Evolutionary conservation across 64 coral and sea anemone genomes (phyloP).

Genomic region (Pachyseris speciosa): DNA sequence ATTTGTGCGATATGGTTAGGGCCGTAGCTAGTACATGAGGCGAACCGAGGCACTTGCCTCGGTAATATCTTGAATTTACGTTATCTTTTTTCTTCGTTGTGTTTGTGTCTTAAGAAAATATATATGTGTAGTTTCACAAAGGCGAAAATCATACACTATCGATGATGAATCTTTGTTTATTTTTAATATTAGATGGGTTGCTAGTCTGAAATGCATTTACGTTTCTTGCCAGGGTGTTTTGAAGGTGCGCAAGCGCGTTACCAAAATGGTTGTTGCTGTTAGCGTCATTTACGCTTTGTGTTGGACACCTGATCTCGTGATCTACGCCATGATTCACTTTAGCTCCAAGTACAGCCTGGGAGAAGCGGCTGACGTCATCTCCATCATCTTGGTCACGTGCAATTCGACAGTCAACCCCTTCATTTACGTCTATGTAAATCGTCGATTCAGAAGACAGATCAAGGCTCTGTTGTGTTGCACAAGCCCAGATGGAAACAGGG

Average conservation of each 20-base stretch:
- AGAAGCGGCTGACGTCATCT: neutral
- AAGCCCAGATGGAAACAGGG: no score
- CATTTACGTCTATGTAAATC: constrained; percentile 10
- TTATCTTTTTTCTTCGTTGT: no score
- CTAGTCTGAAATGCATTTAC: no score
- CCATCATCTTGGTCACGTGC: constrained; percentile 22
- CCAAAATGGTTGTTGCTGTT: constrained; percentile 42
- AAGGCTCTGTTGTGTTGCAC: constrained; percentile 4
- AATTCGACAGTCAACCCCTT: constrained; percentile 28
- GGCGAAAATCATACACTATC: no score
- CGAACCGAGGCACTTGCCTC: no score
- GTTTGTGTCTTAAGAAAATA: no score
- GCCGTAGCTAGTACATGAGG: no score
- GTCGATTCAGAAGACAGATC: neutral
- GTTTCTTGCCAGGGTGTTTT: neutral
- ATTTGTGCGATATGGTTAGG: no score
- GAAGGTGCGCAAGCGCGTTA: constrained; percentile 30
- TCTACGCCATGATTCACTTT: constrained; percentile 34
- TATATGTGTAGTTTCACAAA: no score
- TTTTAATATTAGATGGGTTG: no score
- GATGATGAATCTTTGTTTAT: no score
- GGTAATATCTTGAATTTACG: no score
- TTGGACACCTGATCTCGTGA: constrained; percentile 13
- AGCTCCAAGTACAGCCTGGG: neutral
- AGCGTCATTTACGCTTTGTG: constrained; percentile 48